Evolutionary conservation across 2,113 vertebrate genomes (phyloP), one percentile per base, ranked within the genome.

Genomic region (Calidris pugnax): DNA sequence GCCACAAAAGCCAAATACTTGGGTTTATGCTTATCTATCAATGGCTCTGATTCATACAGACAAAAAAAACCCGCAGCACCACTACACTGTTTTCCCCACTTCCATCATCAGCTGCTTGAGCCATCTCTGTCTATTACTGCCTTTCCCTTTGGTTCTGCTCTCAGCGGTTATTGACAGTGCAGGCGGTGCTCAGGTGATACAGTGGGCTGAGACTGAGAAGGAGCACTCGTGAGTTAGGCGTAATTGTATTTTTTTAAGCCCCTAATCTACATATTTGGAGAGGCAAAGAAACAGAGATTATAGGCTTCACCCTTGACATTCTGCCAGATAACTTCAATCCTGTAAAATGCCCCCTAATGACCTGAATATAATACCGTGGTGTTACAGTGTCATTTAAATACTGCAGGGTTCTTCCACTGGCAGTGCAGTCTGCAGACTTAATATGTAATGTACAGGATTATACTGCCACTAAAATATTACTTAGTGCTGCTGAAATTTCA

Each of bases 271-370:
- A 53, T 63, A 93, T 97, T 96, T 96, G 75, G 88, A 95, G 68
- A 93, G 62, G 68, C 69, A 95, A 95, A 96, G 93, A 95, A 96
- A 93, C 63, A 91, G 85, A 92, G 85, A 93, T 88, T 88, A 91
- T 67, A 67, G 0, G 1, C 92, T 91, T 93, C 95, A 95, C 90
- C 94, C 57, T 57, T 97, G 88, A 96, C 95, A 90, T 93, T 92
- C 89, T 60, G 19, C 85, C 90, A 91, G 85, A 93, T 92, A 92
- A 92, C 84, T 89, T 88, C 90, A 93, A 93, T 94, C 85, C 95
- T 66, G 68, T 64, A 94, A 97, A 94, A 95, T 95, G 73, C 66
- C 88, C 93, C 89, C 93, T 94, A 93, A 97, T 96, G 97, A 96
- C 93, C 93, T 88, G 76, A 91, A 73, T 93, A 94, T 97, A 97